Evolutionary conservation across 2,888 invertebrate species (phyloP).

Genomic region (Imbricaverruca yamaguchii): DNA sequence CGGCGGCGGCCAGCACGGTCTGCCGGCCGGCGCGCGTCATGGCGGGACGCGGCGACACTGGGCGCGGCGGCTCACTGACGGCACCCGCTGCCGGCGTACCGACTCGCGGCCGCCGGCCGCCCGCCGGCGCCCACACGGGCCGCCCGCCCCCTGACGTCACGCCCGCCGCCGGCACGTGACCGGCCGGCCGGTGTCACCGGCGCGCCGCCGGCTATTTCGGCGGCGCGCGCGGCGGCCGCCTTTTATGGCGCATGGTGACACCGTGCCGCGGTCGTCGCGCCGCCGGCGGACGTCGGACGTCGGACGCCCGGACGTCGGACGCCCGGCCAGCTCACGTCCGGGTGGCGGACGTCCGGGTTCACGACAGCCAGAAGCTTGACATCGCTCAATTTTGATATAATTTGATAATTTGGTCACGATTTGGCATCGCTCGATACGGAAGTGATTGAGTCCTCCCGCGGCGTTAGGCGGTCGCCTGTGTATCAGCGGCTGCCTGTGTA

Average conservation of each 20-base stretch:
- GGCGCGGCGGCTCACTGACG: background rate
- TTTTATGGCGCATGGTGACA: constrained; percentile 3
- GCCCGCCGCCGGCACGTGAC: background rate
- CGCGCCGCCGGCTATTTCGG: constrained; percentile 9
- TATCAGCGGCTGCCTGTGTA: too few species aligned
- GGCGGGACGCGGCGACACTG: background rate
- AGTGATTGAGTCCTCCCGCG: too few species aligned
- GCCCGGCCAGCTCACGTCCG: too few species aligned
- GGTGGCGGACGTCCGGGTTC: too few species aligned
- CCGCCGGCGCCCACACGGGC: background rate
- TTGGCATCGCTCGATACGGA: too few species aligned
- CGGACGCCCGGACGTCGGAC: too few species aligned
- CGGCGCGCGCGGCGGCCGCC: background rate
- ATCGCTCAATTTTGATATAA: too few species aligned
- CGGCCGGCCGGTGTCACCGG: background rate
- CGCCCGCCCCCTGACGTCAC: background rate
- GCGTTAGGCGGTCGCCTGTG: too few species aligned
- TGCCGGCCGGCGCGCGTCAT: background rate
- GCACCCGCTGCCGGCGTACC: background rate
- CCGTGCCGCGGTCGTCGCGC: background rate
- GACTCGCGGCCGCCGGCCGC: background rate
- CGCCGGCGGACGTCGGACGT: background rate
- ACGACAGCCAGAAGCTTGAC: too few species aligned
- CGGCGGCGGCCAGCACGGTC: background rate
- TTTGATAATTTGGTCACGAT: too few species aligned